Evolutionary conservation across 2,888 invertebrate genomes (phyloP).

Genomic region (Apamea epomidion): DNA sequence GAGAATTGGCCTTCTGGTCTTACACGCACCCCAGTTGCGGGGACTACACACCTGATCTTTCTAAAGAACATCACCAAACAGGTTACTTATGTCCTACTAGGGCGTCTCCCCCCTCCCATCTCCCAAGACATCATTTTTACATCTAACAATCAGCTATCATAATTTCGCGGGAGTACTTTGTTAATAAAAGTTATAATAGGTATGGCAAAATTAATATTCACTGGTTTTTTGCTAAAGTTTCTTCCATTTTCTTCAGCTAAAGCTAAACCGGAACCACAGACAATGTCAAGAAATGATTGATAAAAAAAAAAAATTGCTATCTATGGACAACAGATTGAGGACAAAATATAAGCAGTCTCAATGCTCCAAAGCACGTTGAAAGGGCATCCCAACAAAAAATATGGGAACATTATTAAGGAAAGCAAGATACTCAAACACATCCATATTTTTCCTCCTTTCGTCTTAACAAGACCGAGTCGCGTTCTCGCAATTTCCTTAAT

Average conservation of each 20-base stretch:
- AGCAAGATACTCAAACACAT: slow-evolving; percentile 22
- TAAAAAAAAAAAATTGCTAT: background rate
- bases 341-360: background rate
- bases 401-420: slow-evolving; percentile 21
- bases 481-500: slow-evolving; percentile 46
- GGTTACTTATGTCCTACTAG: background rate
- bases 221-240: background rate
- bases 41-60: background rate
- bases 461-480: slow-evolving; percentile 14
- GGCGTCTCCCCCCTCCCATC: background rate
- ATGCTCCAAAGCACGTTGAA: slow-evolving; percentile 7
- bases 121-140: background rate
- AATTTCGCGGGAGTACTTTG: background rate
- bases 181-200: background rate
- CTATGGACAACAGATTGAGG: background rate
- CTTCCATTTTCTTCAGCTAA: background rate
- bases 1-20: no score
- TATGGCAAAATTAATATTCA: background rate
- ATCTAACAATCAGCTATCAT: background rate
- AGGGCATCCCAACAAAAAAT: slow-evolving; percentile 28
- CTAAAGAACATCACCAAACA: background rate
- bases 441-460: slow-evolving; percentile 26
- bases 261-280: background rate
- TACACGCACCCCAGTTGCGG: background rate
- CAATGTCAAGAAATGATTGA: background rate